Evolutionary conservation across 2,888 invertebrate species (phyloP).

Genomic region (Meliscaeva auricollis): DNA sequence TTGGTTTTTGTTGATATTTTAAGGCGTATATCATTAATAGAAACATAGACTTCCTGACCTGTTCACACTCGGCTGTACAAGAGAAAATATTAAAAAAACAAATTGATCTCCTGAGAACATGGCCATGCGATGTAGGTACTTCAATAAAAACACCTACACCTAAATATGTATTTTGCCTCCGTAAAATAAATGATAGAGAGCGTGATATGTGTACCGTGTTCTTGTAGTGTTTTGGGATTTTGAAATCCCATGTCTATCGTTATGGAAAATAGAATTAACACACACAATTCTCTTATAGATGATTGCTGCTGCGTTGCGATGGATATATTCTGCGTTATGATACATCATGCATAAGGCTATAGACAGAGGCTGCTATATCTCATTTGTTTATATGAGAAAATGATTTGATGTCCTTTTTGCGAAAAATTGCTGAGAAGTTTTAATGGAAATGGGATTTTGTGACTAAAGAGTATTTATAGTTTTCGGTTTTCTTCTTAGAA

Average conservation of each 20-base stretch:
- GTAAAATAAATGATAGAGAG: background rate
- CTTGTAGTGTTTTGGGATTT: background rate
- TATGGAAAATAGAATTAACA: conserved; percentile 1
- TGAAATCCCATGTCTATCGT: background rate
- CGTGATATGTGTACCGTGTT: background rate
- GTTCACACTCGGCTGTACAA: background rate
- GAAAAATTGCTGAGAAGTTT: background rate
- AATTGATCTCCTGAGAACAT: background rate
- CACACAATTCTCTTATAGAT: background rate
- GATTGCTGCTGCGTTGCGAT: background rate
- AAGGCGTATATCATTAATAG: background rate
- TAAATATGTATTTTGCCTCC: background rate
- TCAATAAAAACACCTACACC: background rate
- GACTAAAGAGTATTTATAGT: background rate
- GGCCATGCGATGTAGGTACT: background rate
- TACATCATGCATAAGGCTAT: background rate
- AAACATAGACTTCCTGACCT: background rate
- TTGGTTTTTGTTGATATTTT: no score
- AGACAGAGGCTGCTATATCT: background rate
- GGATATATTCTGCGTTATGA: background rate
- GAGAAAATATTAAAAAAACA: background rate
- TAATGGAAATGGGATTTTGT: conserved; percentile 1
- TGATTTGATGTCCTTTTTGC: background rate
- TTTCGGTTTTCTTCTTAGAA: no score
- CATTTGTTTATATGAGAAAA: background rate